Evolutionary conservation across 2,888 invertebrate species (phyloP), one percentile per base, ranked within the genome.

Genomic region (Drosophila anceps): DNA sequence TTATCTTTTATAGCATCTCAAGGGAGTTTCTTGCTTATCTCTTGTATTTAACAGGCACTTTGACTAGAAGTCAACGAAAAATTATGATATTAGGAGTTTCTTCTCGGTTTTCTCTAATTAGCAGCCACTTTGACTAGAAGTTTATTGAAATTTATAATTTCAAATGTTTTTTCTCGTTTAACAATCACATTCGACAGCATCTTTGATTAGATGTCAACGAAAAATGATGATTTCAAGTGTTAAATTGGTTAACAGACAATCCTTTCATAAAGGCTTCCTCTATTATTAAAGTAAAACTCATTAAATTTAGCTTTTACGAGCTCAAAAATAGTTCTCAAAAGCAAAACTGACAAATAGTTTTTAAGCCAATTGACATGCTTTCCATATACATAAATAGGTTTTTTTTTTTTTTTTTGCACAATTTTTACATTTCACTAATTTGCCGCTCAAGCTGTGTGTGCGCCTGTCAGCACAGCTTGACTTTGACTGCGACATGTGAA

Each of bases 401-500:
- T 29, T 48, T 9, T 46, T 29, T n/a, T n/a, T n/a, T n/a, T n/a
- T n/a, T n/a, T n/a, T 1, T 44, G 1, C 24, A 4, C 46, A 15
- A 46, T 46, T 46, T 29, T 46, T 15, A 8, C 15, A 46, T 27
- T 50, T 50, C 12, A 6, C 13, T 50, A 20, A 35, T 13, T 53
- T 33, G 18, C 27, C 50, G 10, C 10, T 6, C 31, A 18, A 12
- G 7, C 7, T 6, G 29, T 27, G 41, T 20, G 50, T 15, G 31
- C 20, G 46, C 2, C 31, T 43, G 37, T 31, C 55, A 57, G 31
- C 43, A 7, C 9, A 24, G 4, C 7, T 43, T 18, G 20, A 33
- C 54, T 39, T 24, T 57, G 57, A 44, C 57, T 6, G 33, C 31
- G 18, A 39, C 39, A 29, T 6, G 37, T 27, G 27, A 27, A 37